Percentiles rank a stretch among this genome's conserved stretches.
These are phyloP conservation scores for Ispidina picta DNA, from an alignment of 2,797 vertebrate species.

Conservation along the genomic window DNA sequence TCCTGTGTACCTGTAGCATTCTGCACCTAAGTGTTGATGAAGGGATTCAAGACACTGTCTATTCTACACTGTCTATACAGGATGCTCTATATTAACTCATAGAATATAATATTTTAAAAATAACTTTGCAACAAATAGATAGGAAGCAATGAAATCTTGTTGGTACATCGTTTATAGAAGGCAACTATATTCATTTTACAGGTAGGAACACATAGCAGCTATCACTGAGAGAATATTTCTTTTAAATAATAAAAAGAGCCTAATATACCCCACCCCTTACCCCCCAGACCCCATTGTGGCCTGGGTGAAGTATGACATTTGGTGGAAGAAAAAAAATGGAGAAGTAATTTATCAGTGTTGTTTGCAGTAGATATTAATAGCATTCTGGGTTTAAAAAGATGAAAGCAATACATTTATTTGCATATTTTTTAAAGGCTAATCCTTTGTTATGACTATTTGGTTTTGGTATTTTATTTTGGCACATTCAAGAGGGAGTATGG, in stretches of 20 bases:
- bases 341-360: neutral
- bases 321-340: neutral
- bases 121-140: neutral
- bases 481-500: neutral
- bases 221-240: neutral
- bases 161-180: neutral
- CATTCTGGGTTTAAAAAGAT: neutral
- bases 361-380: neutral
- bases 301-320: neutral
- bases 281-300: accelerated
- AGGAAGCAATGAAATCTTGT: neutral
- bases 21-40: neutral
- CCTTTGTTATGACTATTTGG: neutral
- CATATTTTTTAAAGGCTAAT: neutral
- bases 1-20: neutral
- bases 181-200: neutral
- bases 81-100: neutral
- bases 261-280: neutral
- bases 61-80: neutral
- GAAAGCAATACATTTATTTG: neutral
- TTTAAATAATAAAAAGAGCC: neutral
- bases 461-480: neutral
- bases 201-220: neutral
- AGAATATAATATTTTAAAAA: neutral
- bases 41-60: neutral